Evolutionary conservation across 2,888 invertebrate genomes (phyloP), one percentile per base, ranked within the genome.

Genomic region (Galeopsomyia nigrocyanea): DNA sequence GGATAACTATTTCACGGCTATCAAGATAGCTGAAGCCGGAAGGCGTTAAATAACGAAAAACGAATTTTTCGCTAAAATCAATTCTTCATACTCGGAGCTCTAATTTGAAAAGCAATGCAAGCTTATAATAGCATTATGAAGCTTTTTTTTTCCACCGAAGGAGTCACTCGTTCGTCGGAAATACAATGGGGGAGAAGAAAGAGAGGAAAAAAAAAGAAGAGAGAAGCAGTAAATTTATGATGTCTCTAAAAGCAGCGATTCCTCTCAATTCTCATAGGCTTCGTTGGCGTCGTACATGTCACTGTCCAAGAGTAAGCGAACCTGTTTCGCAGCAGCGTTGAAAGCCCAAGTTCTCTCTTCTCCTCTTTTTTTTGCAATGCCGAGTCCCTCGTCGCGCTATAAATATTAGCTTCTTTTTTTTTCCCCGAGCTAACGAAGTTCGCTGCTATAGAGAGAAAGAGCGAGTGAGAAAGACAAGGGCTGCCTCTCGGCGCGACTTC

Each of bases 341-440:
- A 39, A 39, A 39, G 39, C 39, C 39, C 31, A 7, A 31, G 31
- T 31, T 31, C 31, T 31, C 31, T 31, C 7, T 31, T n/a, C n/a
- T 31, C 13, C 7, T 39, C 39, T 7, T 39, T 39, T 67, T 67
- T 67, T 67, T 67, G 67, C 56, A 19, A 21, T 53, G 62, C 31
- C 58, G 62, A 17, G 50, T 53, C 14, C 61, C 47, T 16, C 55
- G 68, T 55, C 51, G 26, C 65, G 51, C 60, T 17, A 63, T 63
- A 63, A 53, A 53, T 63, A 66, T 58, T 50, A 55, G 60, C 68
- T 58, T 56, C 63, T 72, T 71, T 74, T 31, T 31, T 31, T n/a
- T 26, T 26, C 77, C 77, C 75, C 71, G 63, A 76, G 78, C 80
- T 79, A 77, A 75, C 68, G 69, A 71, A 75, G 58, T 17, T 22